These are phyloP conservation scores for Macrosiphum euphorbiae DNA, from an alignment of 2,888 invertebrate species.

Conservation along the genomic window DNA sequence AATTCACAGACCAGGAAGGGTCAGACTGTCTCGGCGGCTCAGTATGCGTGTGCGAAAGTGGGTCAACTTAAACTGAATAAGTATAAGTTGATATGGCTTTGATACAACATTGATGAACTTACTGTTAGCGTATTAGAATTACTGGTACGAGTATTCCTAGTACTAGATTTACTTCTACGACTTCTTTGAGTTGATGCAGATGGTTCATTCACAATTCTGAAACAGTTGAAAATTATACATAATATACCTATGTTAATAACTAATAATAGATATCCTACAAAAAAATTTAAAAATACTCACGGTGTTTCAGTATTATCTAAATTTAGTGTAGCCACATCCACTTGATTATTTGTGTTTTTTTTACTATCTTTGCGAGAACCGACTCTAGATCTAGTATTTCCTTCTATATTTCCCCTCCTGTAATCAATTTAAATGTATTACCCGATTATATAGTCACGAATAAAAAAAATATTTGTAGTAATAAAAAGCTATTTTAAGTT, in stretches of 20 bases:
- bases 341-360: slow-evolving; percentile 52
- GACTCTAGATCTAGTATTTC: slow-evolving; percentile 55
- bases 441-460: not conserved
- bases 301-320: slow-evolving; percentile 20
- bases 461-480: not conserved
- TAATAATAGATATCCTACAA: not conserved
- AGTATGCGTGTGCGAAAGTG: too few relatives aligned
- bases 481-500: not conserved
- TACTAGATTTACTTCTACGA: slow-evolving; percentile 49
- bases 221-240: not conserved
- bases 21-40: too few relatives aligned
- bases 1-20: too few relatives aligned
- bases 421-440: not conserved
- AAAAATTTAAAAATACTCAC: slow-evolving; percentile 12
- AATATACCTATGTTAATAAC: too few relatives aligned
- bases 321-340: slow-evolving; percentile 13
- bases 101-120: not conserved
- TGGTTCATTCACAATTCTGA: slow-evolving; percentile 43
- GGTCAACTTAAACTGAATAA: too few relatives aligned
- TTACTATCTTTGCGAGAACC: slow-evolving; percentile 50
- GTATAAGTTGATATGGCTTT: not conserved
- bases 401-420: slow-evolving; percentile 62
- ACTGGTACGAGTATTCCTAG: slow-evolving; percentile 51
- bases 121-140: slow-evolving; percentile 23
- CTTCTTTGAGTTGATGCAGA: slow-evolving; percentile 6